Base-by-base conservation (phyloP, 2,888 invertebrate species). In the Megaustenia siamemsis region DNA sequence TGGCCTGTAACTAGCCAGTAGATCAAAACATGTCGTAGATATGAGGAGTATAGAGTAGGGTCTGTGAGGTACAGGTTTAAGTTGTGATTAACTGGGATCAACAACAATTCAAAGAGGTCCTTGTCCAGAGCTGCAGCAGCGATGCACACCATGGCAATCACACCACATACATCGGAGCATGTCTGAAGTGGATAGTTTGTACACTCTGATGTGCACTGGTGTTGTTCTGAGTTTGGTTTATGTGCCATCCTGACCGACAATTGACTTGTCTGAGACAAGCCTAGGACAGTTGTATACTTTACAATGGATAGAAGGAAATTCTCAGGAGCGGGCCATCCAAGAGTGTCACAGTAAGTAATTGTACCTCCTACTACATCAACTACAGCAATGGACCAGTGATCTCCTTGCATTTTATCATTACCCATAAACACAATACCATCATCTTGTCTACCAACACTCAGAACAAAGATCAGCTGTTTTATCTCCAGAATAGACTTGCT, bases 91-190 rank as follows among this genome's bases (percentile, higher is more conserved):
- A 84, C 21, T 40, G 81, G 76, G 12, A 76, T 81, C 76, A 85
- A 53, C 38, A 85, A 28, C 18, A 85, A n/a, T 18, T 81, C 77
- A 81, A 85, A 85, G 8, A 85, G 45, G 28, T 75, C 28, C 53
- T 43, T 76, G 43, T 85, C 85, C 10, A 85, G 60, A 28, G 81
- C 81, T 35, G 85, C 85, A 18, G 80, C 56, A 0, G 85, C 81
- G 28, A 81, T 85, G 45, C 85, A 85, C 5, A 85, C 63, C 76
- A 85, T 81, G 24, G 81, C 81, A 76, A 85, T 63, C n/a, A 85
- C 81, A 24, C 85, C 85, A 69, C 85, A 85, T 21, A 85, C 85
- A 81, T 85, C 85, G 4, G 85, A 85, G 56, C 85, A 85, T 18
- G 66, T 85, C 66, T 85, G 85, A 24, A 85, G 60, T 18, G 85